Conservation (phyloP, 2,888 invertebrate genomes). For the Drosophila mayaguana region DNA sequence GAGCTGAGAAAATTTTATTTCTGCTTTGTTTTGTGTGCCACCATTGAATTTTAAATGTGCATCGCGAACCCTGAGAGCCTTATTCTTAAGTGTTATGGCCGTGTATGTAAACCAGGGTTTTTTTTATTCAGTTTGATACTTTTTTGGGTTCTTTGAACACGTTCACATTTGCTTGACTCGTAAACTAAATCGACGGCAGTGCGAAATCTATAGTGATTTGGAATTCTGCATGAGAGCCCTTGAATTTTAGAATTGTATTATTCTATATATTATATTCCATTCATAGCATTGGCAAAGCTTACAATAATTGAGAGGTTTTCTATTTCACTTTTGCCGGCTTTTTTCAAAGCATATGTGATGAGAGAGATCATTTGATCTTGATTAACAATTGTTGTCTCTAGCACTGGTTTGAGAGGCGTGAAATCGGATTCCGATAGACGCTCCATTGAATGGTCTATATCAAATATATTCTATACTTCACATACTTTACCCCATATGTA, state of each 20-base stretch:
- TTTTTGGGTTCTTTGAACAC: slow-evolving; percentile 21
- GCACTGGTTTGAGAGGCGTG: slow-evolving; percentile 63
- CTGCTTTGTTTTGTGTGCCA: slow-evolving; percentile 58
- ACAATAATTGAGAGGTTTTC: slow-evolving; percentile 17
- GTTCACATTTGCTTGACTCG: slow-evolving; percentile 24
- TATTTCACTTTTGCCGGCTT: slow-evolving; percentile 35
- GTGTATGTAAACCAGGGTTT: slow-evolving; percentile 35
- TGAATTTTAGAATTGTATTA: background rate
- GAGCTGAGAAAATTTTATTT: slow-evolving; percentile 80
- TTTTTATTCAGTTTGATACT: background rate
- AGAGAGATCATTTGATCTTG: slow-evolving; percentile 53
- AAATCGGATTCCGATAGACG: slow-evolving; percentile 62
- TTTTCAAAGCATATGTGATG: slow-evolving; percentile 44
- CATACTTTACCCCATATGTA: slow-evolving; percentile 37
- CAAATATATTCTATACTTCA: slow-evolving; percentile 57
- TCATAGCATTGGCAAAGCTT: slow-evolving; percentile 24
- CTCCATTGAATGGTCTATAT: slow-evolving; percentile 17
- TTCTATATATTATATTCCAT: slow-evolving; percentile 13
- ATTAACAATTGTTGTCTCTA: slow-evolving; percentile 70
- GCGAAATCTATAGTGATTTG: background rate
- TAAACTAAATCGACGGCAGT: slow-evolving; percentile 24
- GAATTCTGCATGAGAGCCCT: background rate
- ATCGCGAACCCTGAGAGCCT: slow-evolving; percentile 45
- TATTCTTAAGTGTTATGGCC: slow-evolving; percentile 50
- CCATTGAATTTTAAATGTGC: slow-evolving; percentile 60